Evolutionary conservation across 2,113 vertebrate genomes (phyloP).

Genomic region (Phainopepla nitens): DNA sequence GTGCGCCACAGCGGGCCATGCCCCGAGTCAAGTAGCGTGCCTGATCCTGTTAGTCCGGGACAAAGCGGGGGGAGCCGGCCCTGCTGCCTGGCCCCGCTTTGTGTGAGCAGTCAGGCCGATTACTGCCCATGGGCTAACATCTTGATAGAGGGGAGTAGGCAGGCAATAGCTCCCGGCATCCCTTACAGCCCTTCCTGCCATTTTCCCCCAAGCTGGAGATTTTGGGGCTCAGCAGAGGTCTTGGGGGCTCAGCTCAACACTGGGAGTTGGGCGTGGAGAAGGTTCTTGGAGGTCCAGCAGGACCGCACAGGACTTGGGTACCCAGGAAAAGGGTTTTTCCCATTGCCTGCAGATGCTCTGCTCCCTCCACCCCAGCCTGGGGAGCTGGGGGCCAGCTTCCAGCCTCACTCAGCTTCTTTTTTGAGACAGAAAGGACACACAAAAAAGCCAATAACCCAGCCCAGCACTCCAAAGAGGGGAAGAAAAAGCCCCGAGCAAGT

Average conservation of each 20-base stretch:
- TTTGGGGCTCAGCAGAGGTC: background rate
- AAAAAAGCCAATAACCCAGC: constrained; percentile 48
- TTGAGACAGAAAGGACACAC: constrained; percentile 39
- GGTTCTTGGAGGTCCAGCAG: background rate
- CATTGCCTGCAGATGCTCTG: background rate
- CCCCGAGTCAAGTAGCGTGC: constrained; percentile 84
- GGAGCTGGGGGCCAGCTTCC: background rate
- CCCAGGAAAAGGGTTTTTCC: background rate
- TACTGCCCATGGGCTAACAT: constrained; percentile 82
- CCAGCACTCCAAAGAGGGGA: constrained; percentile 27
- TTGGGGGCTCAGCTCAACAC: background rate
- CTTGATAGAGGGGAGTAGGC: constrained; percentile 79
- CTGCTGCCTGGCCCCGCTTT: constrained; percentile 65
- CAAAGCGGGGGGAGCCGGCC: constrained; percentile 68
- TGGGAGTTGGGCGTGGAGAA: background rate
- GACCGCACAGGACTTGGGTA: background rate
- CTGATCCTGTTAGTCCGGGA: constrained; percentile 90
- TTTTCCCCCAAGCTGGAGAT: background rate
- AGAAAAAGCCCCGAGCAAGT: constrained; percentile 46
- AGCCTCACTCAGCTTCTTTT: background rate
- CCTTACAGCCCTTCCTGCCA: background rate
- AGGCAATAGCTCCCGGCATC: background rate
- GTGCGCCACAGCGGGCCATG: background rate
- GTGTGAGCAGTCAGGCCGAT: constrained; percentile 86
- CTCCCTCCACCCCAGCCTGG: background rate